These are phyloP conservation scores for Cirrhinus mrigala DNA, from an alignment of 2,797 vertebrate genomes.

Conservation along the genomic window DNA sequence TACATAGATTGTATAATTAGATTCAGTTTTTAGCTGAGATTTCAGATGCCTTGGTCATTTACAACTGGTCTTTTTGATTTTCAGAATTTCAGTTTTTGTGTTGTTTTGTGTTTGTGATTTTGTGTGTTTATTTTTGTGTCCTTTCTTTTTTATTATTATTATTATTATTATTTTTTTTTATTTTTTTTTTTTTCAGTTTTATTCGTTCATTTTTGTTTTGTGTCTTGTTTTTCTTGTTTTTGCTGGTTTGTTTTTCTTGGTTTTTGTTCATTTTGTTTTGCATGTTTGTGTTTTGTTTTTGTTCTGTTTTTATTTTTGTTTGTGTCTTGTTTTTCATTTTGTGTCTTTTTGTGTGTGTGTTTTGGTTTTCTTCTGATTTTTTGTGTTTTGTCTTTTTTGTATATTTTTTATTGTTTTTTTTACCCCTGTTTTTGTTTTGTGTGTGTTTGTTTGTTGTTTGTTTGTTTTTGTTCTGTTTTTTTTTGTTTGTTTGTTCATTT, in stretches of 20 bases:
- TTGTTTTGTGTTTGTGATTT: not conserved
- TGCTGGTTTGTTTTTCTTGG: too few relatives aligned
- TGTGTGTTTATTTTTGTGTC: not conserved
- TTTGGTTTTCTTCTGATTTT: too few relatives aligned
- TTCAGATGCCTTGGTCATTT: not conserved
- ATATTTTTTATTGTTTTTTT: too few relatives aligned
- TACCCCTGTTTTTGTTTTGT: too few relatives aligned
- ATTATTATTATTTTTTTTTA: too few relatives aligned
- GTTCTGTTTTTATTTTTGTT: not conserved
- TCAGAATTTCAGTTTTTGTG: not conserved
- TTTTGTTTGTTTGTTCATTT: too few relatives aligned
- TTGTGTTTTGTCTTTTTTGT: too few relatives aligned
- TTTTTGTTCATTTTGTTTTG: not conserved
- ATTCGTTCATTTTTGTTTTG: too few relatives aligned
- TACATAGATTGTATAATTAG: not conserved
- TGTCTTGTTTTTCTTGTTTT: not conserved
- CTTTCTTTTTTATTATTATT: not conserved
- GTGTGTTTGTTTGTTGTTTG: too few relatives aligned
- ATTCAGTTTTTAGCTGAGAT: slow-evolving; percentile 10
- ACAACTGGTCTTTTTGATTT: not conserved
- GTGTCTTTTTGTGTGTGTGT: too few relatives aligned
- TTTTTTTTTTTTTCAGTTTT: too few relatives aligned
- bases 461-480: too few relatives aligned
- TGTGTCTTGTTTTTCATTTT: not conserved
- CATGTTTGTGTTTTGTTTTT: not conserved